Evolutionary conservation across 2,888 invertebrate species (phyloP).

Genomic region (Hyppa rectilinea): DNA sequence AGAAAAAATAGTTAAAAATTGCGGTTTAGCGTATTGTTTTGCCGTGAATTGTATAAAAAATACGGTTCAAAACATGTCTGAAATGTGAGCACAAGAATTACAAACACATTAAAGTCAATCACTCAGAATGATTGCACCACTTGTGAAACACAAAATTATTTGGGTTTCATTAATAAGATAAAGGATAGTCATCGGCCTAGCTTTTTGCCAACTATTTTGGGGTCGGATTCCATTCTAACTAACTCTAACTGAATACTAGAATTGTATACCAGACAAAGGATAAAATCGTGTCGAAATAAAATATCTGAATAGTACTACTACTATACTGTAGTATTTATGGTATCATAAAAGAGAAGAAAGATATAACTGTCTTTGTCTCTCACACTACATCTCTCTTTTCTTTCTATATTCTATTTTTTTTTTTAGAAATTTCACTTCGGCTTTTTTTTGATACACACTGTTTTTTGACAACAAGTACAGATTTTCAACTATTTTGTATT

Average conservation of each 20-base stretch:
- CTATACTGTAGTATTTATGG: not conserved
- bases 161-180: not conserved
- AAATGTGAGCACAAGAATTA: not conserved
- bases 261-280: no score
- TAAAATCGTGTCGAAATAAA: not conserved
- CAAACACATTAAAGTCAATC: not conserved
- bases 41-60: conserved; percentile 5
- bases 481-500: not conserved
- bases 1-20: no score
- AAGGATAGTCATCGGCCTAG: no score
- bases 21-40: not conserved
- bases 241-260: no score
- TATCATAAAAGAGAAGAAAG: not conserved
- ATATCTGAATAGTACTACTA: not conserved
- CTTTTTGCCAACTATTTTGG: no score
- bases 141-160: conserved; percentile 14
- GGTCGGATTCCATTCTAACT: no score
- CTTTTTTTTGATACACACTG: not conserved
- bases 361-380: no score
- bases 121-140: conserved; percentile 3
- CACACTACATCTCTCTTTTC: no score
- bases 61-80: not conserved
- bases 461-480: not conserved
- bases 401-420: no score
- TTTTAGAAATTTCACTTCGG: no score